Conservation (phyloP, 2,888 invertebrate species). For the Amaurobius ferox region DNA sequence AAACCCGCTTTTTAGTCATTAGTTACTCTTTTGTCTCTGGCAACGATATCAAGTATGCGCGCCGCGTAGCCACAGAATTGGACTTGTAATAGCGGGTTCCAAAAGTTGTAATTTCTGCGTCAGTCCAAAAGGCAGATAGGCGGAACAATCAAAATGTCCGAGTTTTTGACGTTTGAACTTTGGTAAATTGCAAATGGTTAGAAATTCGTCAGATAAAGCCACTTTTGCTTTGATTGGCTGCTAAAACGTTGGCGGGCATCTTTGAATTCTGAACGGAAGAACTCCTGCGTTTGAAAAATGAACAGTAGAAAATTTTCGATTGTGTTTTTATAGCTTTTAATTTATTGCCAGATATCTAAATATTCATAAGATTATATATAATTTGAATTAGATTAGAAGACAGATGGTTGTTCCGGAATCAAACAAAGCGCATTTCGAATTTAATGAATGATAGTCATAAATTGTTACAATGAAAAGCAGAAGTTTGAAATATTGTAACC, state of each 20-base stretch:
- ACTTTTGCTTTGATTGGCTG: background rate
- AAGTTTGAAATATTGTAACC: background rate
- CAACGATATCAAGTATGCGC: conserved; percentile 36
- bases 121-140: conserved; percentile 35
- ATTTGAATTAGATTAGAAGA: conserved; percentile 2
- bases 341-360: background rate
- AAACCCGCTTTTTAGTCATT: conserved; percentile 61
- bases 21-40: conserved; percentile 49
- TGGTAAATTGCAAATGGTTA: conserved; percentile 66
- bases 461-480: background rate
- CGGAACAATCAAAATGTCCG: conserved; percentile 61
- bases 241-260: background rate
- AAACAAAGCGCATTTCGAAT: background rate
- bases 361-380: background rate
- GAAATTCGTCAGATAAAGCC: conserved; percentile 36
- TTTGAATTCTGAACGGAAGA: background rate
- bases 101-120: conserved; percentile 61
- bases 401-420: background rate
- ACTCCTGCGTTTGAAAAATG: background rate
- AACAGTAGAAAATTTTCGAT: background rate
- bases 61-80: conserved; percentile 23
- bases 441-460: background rate
- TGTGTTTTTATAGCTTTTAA: background rate
- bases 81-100: conserved; percentile 31
- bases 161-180: conserved; percentile 64